Percentiles rank a stretch among this genome's conserved stretches.
These are phyloP conservation scores for Manis javanica DNA, from an alignment of 2,797 vertebrate species.

Conservation along the genomic window DNA sequence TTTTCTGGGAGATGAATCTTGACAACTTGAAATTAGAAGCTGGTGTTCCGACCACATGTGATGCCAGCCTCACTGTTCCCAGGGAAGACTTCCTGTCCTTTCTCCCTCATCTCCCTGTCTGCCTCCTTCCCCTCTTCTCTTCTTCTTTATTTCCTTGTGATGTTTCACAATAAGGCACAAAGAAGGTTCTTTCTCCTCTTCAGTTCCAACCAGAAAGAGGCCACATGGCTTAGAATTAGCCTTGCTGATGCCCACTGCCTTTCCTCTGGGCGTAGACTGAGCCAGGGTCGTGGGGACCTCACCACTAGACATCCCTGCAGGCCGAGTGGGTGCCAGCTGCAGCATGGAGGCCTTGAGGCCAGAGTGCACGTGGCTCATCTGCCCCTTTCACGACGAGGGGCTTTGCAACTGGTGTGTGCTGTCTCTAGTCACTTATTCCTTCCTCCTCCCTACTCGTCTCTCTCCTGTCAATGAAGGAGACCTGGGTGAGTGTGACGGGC, in stretches of 20 bases:
- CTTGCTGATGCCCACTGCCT: not conserved
- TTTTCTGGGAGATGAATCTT: constrained; percentile 70
- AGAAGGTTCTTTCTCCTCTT: not conserved
- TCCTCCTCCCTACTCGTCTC: not conserved
- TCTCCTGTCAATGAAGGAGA: not conserved
- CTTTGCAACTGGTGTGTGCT: not conserved
- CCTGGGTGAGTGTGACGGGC: not conserved
- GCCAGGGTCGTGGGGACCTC: not conserved
- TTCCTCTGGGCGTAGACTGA: not conserved
- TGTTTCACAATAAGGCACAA: not conserved
- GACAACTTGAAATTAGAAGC: constrained; percentile 44
- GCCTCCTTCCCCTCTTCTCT: not conserved
- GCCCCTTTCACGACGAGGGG: not conserved
- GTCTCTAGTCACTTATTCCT: not conserved
- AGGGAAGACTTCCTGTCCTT: not conserved
- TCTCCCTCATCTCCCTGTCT: not conserved
- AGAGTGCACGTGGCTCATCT: not conserved
- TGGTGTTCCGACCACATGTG: not conserved
- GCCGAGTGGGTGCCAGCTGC: not conserved
- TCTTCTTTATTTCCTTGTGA: not conserved
- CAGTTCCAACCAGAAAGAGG: not conserved
- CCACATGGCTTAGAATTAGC: not conserved
- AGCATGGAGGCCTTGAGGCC: not conserved
- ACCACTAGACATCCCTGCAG: not conserved
- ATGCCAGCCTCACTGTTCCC: not conserved